Evolutionary conservation across 2,888 invertebrate genomes (phyloP).

Genomic region (Stegophylla sp.): DNA sequence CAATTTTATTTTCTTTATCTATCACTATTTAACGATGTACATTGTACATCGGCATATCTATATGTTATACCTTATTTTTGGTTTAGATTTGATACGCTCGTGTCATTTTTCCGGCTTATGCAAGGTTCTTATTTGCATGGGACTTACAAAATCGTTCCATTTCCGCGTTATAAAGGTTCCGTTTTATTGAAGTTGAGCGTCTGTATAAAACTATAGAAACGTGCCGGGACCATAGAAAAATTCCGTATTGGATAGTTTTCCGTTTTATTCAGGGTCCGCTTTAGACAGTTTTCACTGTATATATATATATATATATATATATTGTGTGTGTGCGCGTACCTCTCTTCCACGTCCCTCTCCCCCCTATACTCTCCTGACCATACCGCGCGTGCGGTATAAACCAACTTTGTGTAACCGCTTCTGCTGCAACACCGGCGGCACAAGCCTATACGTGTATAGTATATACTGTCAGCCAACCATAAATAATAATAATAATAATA

Average conservation of each 20-base stretch:
- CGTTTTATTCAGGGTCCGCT: not conserved
- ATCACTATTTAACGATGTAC: too few species aligned
- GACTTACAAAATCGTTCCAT: not conserved
- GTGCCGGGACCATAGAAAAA: not conserved
- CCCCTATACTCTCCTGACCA: not conserved
- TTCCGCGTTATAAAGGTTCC: not conserved
- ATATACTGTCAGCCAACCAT: not conserved
- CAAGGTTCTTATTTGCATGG: not conserved
- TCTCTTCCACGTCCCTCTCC: not conserved
- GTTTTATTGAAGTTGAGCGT: not conserved
- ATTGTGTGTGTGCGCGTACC: too few species aligned
- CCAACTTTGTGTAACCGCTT: slow-evolving; percentile 27
- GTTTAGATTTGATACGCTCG: too few species aligned
- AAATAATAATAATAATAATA: slow-evolving; percentile 37
- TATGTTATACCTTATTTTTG: not conserved
- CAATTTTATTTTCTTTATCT: too few species aligned
- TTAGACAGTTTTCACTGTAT: not conserved
- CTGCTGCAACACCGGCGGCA: not conserved
- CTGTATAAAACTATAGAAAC: not conserved
- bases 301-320: not conserved
- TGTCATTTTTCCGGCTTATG: not conserved
- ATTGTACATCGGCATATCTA: too few species aligned
- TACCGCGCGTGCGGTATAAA: not conserved
- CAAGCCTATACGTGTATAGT: not conserved
- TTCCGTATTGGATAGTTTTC: not conserved